Evolutionary conservation across 2,797 vertebrate genomes (phyloP), one percentile per base, ranked within the genome.

Genomic region (Telmatherina bonti): DNA sequence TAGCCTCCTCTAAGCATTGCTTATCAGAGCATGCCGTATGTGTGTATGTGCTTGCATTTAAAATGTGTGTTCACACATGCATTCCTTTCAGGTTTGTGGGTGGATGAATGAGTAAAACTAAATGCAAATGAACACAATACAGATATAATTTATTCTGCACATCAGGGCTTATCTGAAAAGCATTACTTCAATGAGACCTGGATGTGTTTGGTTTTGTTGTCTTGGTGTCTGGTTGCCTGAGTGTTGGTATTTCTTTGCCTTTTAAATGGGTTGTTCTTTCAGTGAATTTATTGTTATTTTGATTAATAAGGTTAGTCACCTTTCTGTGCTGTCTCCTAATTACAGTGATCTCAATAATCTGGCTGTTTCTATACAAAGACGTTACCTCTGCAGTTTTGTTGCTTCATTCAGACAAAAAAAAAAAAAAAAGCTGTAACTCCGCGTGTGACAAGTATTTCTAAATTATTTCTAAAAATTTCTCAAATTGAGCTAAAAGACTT

Each of bases 21-120:
- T 91, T 93, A 93, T 91, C 88, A 43, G 13, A 33, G 68, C 57
- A 1, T 79, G 72, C 53, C 67, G 15, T 52, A 18, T 60, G 58
- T 80, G 51, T 65, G 60, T 56, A 22, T 63, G 70, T 33, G 62
- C 41, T 36, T 26, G 60, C 30, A 4, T 72, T 59, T 5, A 57
- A 47, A 69, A 51, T 70, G 66, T 79, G 67, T 75, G 66, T 74
- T 61, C 41, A 29, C 33, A 55, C 51, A 7, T 24, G 24, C 12
- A 47, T 53, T 7, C 20, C 24, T 80, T 60, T 65, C 51, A 67
- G 16, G 49, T n/a, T 8, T 9, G 41, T 8, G 47, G 45, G 53
- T 24, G 62, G 43, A 67, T 66, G 56, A 76, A 65, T 56, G 24
- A 69, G 55, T 57, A 13, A 66, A 70, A 61, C 70, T 72, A 65